Percentiles rank a stretch among this genome's conserved stretches.
These are phyloP conservation scores for cattle (Bos taurus) DNA, from an alignment of 2,113 vertebrate genomes.

Conservation along the genomic window ARS-UCD2.0 NC_037328.1:146297001-146297500, in stretches of 20 bases:
- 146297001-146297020: neutral
- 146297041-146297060: neutral
- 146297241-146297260: neutral
- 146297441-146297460: neutral
- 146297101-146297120: neutral
- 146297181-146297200: neutral
- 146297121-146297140: neutral
- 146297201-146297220: neutral
- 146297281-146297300: neutral
- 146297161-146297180: neutral
- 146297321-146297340: neutral
- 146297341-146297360: neutral
- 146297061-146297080: neutral
- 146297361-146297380: neutral
- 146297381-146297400: neutral
- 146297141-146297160: neutral
- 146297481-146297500: neutral
- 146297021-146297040: neutral
- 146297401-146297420: neutral
- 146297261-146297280: neutral
- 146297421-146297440: neutral
- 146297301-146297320: neutral
- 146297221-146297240: neutral
- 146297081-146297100: neutral
- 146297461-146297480: neutral